Percentiles rank a stretch among this genome's conserved stretches.
These are phyloP conservation scores for Zaprionus taronus DNA, from an alignment of 1,140 invertebrate species.

Conservation along the genomic window DNA sequence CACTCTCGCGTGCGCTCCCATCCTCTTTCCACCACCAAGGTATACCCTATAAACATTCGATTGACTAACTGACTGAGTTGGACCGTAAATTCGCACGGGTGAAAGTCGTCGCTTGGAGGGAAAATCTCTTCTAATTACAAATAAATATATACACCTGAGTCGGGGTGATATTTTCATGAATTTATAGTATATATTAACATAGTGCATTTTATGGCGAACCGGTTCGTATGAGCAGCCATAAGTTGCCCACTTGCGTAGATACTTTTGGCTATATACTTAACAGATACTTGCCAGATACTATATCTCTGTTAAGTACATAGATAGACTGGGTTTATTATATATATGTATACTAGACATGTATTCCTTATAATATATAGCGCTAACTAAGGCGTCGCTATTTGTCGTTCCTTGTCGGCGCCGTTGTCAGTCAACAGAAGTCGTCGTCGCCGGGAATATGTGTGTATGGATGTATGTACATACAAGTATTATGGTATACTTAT, in stretches of 20 bases:
- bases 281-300: neutral
- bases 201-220: slow-evolving; percentile 12
- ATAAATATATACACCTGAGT: slow-evolving; percentile 17
- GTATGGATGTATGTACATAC: neutral
- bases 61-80: slow-evolving; percentile 21
- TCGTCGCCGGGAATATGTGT: neutral
- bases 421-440: slow-evolving; percentile 66
- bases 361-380: neutral
- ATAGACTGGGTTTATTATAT: neutral
- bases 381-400: slow-evolving; percentile 28
- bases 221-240: slow-evolving; percentile 14
- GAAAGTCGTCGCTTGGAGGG: slow-evolving; percentile 60
- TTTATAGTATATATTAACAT: slow-evolving; percentile 10
- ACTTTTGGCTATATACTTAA: slow-evolving; percentile 2
- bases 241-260: slow-evolving; percentile 13
- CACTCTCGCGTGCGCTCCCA: neutral
- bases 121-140: slow-evolving; percentile 3
- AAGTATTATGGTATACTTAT: slow-evolving; percentile 17
- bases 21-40: neutral
- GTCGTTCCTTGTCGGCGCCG: slow-evolving; percentile 61
- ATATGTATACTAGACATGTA: neutral
- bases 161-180: neutral
- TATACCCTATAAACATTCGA: slow-evolving; percentile 27
- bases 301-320: neutral
- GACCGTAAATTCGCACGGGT: slow-evolving; percentile 50